These are phyloP conservation scores for Lasioglossum baleicum DNA, from an alignment of 1,140 invertebrate genomes.

Conservation along the genomic window DNA sequence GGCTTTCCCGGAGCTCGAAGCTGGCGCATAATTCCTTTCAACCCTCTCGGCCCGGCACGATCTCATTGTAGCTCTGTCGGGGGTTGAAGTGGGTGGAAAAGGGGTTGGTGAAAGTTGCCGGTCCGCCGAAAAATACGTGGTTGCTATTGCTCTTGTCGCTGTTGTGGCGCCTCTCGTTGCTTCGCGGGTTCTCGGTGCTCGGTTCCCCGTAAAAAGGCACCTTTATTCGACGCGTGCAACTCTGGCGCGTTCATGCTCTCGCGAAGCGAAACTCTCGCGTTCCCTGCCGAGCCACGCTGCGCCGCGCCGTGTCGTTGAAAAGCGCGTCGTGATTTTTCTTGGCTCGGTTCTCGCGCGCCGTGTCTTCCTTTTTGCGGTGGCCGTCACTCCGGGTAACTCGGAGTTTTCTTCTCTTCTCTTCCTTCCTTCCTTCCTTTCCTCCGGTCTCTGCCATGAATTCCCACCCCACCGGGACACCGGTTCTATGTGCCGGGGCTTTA, in stretches of 20 bases:
- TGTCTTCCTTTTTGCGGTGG: conserved; percentile 60
- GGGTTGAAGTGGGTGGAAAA: too few species aligned
- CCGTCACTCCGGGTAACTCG: conserved; percentile 58
- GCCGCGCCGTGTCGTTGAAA: conserved; percentile 26
- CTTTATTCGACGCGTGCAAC: conserved; percentile 45
- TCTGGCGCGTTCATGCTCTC: background rate
- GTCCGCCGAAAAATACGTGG: conserved; percentile 25
- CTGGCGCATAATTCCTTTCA: conserved; percentile 9
- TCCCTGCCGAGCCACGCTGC: conserved; percentile 11
- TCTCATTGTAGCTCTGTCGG: conserved; percentile 14
- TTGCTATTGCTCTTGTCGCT: background rate
- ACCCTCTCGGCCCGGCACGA: conserved; percentile 10
- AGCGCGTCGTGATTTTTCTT: conserved; percentile 59
- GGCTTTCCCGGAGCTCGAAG: background rate
- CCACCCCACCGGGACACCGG: background rate
- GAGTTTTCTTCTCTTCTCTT: background rate
- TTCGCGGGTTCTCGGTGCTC: too few species aligned
- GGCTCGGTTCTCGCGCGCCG: conserved; percentile 28
- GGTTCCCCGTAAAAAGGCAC: conserved; percentile 40
- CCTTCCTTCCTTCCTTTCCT: background rate
- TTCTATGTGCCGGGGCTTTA: conserved; percentile 50
- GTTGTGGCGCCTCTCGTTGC: background rate
- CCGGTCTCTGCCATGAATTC: conserved; percentile 24
- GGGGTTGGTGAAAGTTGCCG: background rate
- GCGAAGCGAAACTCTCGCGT: background rate